Evolutionary conservation across 2,888 invertebrate species (phyloP).

Genomic region (Tenthredo amoena): DNA sequence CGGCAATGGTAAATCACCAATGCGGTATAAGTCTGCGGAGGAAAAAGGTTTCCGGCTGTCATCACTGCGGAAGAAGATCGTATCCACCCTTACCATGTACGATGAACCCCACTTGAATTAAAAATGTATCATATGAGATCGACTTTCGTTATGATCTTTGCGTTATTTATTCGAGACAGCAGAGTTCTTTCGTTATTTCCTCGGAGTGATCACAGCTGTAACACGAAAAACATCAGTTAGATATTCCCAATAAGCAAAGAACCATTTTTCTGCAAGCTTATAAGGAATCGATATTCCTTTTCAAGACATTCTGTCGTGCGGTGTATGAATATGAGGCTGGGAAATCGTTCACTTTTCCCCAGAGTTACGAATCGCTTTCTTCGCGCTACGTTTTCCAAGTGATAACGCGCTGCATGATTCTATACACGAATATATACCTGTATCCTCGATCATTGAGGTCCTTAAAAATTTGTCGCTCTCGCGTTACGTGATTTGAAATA

Average conservation of each 20-base stretch:
- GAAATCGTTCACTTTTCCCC: not conserved
- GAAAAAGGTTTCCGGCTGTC: slow-evolving; percentile 19
- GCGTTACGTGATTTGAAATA: not conserved
- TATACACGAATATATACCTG: not conserved
- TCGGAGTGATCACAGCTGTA: slow-evolving; percentile 32
- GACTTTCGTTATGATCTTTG: slow-evolving; percentile 24
- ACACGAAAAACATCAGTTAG: not conserved
- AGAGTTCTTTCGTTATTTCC: slow-evolving; percentile 7
- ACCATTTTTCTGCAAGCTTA: not conserved
- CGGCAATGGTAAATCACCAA: slow-evolving; percentile 9
- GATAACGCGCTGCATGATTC: not conserved
- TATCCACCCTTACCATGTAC: slow-evolving; percentile 25
- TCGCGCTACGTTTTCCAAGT: not conserved
- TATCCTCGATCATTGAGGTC: not conserved
- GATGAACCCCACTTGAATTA: slow-evolving; percentile 19
- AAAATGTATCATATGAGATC: slow-evolving; percentile 36
- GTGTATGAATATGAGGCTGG: not conserved
- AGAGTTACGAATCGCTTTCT: slow-evolving; percentile 1
- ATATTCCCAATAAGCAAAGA: slow-evolving; percentile 6
- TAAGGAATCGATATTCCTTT: not conserved
- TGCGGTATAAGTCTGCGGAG: slow-evolving; percentile 27
- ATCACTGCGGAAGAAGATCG: slow-evolving; percentile 5
- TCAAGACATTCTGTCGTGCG: not conserved
- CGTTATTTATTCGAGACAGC: slow-evolving; percentile 13
- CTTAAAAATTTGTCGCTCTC: not conserved